A percentile compares a stretch with the other conserved stretches of the same genome.
phyloP scores from a whole-genome alignment of 2,888 invertebrate species.

The Druceiella hillmani region DNA sequence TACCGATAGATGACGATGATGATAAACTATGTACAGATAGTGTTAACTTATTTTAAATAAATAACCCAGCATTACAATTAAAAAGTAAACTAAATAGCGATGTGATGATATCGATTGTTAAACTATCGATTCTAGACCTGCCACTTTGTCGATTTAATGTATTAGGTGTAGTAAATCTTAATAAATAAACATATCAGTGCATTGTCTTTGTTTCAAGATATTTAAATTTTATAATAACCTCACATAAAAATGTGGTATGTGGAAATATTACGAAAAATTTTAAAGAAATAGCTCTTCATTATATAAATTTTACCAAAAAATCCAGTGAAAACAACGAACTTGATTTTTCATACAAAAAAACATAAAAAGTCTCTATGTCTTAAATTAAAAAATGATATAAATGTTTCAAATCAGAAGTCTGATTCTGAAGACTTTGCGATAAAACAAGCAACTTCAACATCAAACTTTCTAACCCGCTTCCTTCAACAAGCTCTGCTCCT shows the following conservation, averaged over 20 bases:
- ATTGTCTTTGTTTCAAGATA: conserved; percentile 3
- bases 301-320: conserved; percentile 16
- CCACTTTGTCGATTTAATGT: background rate
- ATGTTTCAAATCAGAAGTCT: conserved; percentile 2
- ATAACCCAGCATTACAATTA: background rate
- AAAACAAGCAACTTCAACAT: background rate
- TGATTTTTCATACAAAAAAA: conserved; percentile 20
- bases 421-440: conserved; percentile 1
- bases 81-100: background rate
- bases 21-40: background rate
- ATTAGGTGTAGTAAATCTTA: background rate
- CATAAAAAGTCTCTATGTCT: conserved; percentile 2
- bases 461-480: conserved; percentile 1
- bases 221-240: conserved; percentile 14
- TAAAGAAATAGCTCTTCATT: conserved; percentile 14
- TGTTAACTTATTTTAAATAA: too few relatives aligned
- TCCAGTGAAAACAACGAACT: conserved; percentile 22
- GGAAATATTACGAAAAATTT: conserved; percentile 19
- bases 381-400: conserved; percentile 3
- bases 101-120: conserved; percentile 1
- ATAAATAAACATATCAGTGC: conserved; percentile 2
- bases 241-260: conserved; percentile 18
- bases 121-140: conserved; percentile 1
- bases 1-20: too few relatives aligned
- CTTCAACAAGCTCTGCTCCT: conserved; percentile 1